Base-by-base conservation (phyloP, 2,113 vertebrate species). In the Anguilla japonica region DNA sequence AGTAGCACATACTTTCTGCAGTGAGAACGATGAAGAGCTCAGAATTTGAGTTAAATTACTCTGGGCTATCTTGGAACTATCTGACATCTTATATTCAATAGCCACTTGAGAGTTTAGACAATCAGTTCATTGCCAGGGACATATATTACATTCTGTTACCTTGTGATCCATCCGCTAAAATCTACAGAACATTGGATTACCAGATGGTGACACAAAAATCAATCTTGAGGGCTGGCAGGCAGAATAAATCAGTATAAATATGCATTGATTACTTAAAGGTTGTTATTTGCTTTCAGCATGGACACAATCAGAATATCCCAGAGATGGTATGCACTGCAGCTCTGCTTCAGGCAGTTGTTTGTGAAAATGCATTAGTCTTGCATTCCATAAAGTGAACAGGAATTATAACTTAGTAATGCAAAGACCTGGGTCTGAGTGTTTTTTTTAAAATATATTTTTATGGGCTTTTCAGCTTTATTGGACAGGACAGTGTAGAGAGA, bases 211-310 rank as follows among this genome's bases (percentile, higher is more conserved):
- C 71, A 75, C 71, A 75, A 75, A 75, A 75, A 34, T 75, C 26
- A 75, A 75, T 75, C 26, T 75, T 75, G 71, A 34, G n/a, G 71
- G n/a, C 11, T 13, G 71, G n/a, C 26, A 75, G 71, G 26, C 26
- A 75, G 71, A 75, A 75, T 75, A 75, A 75, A 75, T 75, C 71
- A 75, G 71, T 75, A 34, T 75, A 75, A 75, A 75, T 75, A 75
- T 29, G 71, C 71, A 75, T 34, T 34, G 71, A 75, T 75, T 75
- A 75, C 71, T 34, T n/a, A 75, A 75, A 75, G 9, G 22, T 26
- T 75, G 71, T 75, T 75, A 34, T n/a, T 67, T 75, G 71, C 71
- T 75, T 75, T 75, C 71, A 75, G 71, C n/a, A 34, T 75, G n/a
- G 34, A 29, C 71, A 75, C 18, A 67, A 67, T 67, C 60, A 67